Evolutionary conservation across 2,113 vertebrate genomes (phyloP), one percentile per base, ranked within the genome.

Genomic region (Jaculus jaculus): DNA sequence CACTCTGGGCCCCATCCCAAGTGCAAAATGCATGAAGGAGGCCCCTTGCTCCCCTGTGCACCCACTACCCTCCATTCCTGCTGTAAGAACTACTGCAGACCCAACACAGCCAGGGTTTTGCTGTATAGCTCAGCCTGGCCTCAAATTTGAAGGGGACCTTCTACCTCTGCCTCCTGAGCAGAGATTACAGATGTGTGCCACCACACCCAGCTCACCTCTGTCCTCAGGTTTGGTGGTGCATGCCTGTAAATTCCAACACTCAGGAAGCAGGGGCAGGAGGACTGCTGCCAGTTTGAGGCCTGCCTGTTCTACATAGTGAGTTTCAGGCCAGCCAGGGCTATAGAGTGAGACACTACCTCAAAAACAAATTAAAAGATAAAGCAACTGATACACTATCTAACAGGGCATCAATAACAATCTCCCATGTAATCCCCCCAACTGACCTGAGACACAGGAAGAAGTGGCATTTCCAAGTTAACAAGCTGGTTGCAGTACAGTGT

Each of bases 41-140:
- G 8, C 5, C 24, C 24, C 34, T 68, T n/a, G 4, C 23, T 20
- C 4, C 4, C 15, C 23, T 11, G 7, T 1, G 17, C 8, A 3
- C 5, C 51, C 28, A 32, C n/a, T 10, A 9, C 7, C 16, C 18
- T 12, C 42, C 17, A 24, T 1, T 54, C 20, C 42, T 5, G 9
- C 16, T 58, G 18, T 16, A 10, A 80, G 78, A 84, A 73, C 12
- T 16, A 15, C 51, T 30, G 20, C 7, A 18, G 42, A 16, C 13
- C 58, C 39, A 32, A 39, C 0, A 1, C 0, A 78, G 28, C 8
- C 2, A 9, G 20, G 28, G 54, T 84, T 7, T 21, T 26, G 4
- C 21, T 84, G 5, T 54, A n/a, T 34, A 69, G 42, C 51, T 32
- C 65, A 54, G 42, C 4, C 12, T 54, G 65, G 20, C 65, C 42